Evolutionary conservation across 1,140 invertebrate species (phyloP).

Genomic region (Adoxophyes honmai): DNA sequence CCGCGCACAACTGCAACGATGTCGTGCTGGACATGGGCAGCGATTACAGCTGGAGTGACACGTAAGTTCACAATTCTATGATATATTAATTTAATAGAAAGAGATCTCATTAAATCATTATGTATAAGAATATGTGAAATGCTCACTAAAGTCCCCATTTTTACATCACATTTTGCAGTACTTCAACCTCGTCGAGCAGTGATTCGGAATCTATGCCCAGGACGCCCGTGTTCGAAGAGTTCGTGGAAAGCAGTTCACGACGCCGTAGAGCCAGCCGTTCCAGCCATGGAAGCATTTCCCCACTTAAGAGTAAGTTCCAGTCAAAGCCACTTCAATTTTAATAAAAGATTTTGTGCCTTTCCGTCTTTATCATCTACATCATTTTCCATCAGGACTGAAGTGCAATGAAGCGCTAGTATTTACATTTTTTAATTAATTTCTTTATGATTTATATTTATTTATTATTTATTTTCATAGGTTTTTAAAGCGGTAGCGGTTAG

Average conservation of each 20-base stretch:
- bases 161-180: conserved; percentile 37
- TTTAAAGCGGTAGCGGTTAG: too few relatives aligned
- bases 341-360: too few relatives aligned
- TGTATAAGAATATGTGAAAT: too few relatives aligned
- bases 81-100: too few relatives aligned
- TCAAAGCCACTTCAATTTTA: not conserved
- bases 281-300: conserved; percentile 40
- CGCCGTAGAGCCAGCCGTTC: conserved; percentile 35
- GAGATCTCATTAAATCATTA: too few relatives aligned
- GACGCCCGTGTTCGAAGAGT: conserved; percentile 71
- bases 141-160: too few relatives aligned
- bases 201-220: conserved; percentile 69
- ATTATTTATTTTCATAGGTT: too few relatives aligned
- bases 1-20: conserved; percentile 43
- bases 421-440: too few relatives aligned
- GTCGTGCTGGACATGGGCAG: conserved; percentile 67
- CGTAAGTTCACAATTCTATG: conserved; percentile 33
- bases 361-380: too few relatives aligned
- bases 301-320: conserved; percentile 41
- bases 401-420: too few relatives aligned
- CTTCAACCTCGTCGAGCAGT: conserved; percentile 65
- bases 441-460: too few relatives aligned
- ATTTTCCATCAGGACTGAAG: too few relatives aligned
- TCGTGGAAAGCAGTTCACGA: conserved; percentile 44
- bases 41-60: conserved; percentile 65